Conservation (phyloP, 2,888 invertebrate species). For the Drosophila nr. medialis region DNA sequence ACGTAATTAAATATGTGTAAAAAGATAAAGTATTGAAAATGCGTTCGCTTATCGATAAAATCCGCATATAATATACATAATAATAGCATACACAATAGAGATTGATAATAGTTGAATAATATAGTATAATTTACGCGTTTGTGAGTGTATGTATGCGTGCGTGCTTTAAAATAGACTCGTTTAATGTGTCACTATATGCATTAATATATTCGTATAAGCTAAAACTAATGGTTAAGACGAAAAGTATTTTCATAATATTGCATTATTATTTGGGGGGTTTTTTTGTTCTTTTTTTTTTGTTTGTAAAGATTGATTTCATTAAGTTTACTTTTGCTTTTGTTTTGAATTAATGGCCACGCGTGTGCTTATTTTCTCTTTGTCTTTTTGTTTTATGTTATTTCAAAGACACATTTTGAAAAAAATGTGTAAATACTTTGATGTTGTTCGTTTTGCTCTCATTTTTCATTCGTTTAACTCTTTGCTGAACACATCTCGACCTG, state of each 20-base stretch:
- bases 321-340: constrained; percentile 29
- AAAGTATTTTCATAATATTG: constrained; percentile 54
- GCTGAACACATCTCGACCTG: constrained; percentile 65
- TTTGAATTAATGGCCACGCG: constrained; percentile 64
- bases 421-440: constrained; percentile 50
- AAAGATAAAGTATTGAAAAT: constrained; percentile 37
- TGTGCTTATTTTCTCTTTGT: constrained; percentile 47
- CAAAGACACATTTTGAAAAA: constrained; percentile 43
- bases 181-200: constrained; percentile 29
- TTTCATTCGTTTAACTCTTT: constrained; percentile 15
- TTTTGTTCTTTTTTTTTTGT: neutral
- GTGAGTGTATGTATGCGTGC: constrained; percentile 32
- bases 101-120: constrained; percentile 45
- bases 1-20: constrained; percentile 16
- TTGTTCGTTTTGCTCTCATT: constrained; percentile 35
- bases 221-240: constrained; percentile 50
- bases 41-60: constrained; percentile 27
- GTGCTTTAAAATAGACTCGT: constrained; percentile 28
- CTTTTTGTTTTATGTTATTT: constrained; percentile 14
- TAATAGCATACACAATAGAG: constrained; percentile 53
- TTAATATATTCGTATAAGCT: constrained; percentile 43
- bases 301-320: constrained; percentile 27
- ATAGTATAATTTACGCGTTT: constrained; percentile 27
- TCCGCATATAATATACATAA: constrained; percentile 47
- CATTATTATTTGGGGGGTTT: constrained; percentile 30